Evolutionary conservation across 2,797 vertebrate genomes (phyloP).

Genomic region (Podarcis lilfordi): DNA sequence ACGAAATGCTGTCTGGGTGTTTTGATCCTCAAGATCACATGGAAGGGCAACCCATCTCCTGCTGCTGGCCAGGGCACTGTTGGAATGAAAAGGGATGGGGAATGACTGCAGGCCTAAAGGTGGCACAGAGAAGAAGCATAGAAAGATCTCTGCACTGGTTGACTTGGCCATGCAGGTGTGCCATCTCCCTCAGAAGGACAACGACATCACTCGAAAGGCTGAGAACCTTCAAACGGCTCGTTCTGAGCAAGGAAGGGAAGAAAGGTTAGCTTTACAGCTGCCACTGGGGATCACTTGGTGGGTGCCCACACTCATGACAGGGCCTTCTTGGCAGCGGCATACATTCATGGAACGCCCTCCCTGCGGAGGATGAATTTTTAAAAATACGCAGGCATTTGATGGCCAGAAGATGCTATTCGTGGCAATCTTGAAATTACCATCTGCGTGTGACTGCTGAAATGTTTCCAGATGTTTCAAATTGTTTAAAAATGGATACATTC

Average conservation of each 20-base stretch:
- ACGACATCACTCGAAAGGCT: neutral
- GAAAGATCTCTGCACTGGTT: neutral
- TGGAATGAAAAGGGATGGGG: neutral
- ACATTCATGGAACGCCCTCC: no score
- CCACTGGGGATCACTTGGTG: no score
- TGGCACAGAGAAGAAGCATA: neutral
- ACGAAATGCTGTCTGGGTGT: neutral
- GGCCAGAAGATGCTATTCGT: no score
- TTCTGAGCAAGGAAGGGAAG: neutral
- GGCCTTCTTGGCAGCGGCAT: no score
- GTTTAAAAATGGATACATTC: no score
- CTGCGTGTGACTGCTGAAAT: no score
- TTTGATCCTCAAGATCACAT: neutral
- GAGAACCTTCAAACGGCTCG: neutral
- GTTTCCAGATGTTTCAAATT: no score
- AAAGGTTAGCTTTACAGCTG: neutral
- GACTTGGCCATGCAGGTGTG: neutral
- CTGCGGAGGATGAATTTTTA: no score
- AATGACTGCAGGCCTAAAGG: neutral
- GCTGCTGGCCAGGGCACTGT: neutral
- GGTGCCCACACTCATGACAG: no score
- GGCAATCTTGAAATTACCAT: no score
- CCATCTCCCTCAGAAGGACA: neutral
- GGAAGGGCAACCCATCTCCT: neutral
- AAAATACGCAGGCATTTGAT: no score